A percentile compares a stretch with the other conserved stretches of the same genome.
Conservation (phyloP, 2,113 vertebrate species). For the Malurus melanocephalus region DNA sequence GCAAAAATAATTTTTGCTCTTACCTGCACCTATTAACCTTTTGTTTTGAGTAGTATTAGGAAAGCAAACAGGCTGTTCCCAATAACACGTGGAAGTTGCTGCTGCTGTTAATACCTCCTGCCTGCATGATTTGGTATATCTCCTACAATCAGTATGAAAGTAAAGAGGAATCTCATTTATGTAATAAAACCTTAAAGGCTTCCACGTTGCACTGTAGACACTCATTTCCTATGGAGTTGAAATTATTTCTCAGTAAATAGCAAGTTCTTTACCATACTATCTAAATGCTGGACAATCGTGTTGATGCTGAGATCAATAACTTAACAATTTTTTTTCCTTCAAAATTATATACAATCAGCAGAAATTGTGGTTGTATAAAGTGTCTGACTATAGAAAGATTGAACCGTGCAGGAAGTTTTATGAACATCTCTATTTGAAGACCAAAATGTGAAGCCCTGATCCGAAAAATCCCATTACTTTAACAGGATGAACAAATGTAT, state of each 20-base stretch:
- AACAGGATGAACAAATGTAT: background rate
- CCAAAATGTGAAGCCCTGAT: background rate
- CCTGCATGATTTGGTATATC: background rate
- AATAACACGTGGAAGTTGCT: background rate
- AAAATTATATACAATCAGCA: background rate
- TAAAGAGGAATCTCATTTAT: background rate
- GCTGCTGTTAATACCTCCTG: background rate
- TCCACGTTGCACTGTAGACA: background rate
- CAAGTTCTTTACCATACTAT: background rate
- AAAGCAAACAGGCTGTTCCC: background rate
- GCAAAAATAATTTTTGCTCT: background rate
- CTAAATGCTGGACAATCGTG: background rate
- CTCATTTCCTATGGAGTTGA: background rate
- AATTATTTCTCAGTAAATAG: background rate
- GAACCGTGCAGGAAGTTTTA: background rate
- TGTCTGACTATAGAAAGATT: background rate
- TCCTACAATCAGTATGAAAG: background rate
- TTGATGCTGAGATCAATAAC: background rate
- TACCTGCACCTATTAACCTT: background rate
- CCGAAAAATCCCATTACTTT: background rate
- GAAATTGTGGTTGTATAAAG: background rate
- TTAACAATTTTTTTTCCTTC: background rate
- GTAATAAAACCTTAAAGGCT: fast-evolving
- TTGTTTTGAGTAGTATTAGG: background rate
- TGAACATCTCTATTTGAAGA: background rate